Conservation (phyloP, 2,797 vertebrate species). For the Epinephelus coioides region DNA sequence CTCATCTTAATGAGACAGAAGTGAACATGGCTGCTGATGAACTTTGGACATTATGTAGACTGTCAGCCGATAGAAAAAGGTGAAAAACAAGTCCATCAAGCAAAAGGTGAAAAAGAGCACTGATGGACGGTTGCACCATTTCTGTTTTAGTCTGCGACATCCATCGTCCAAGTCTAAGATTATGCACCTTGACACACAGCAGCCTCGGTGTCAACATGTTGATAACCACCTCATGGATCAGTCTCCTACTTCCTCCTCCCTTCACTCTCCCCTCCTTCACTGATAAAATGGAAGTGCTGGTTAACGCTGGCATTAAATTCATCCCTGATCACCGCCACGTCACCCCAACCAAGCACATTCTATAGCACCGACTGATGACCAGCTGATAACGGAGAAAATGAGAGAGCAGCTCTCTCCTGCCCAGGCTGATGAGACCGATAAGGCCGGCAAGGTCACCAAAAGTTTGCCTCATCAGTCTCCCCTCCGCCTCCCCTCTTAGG, state of each 20-base stretch:
- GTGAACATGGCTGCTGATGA: neutral
- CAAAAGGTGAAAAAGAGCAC: neutral
- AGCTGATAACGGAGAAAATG: neutral
- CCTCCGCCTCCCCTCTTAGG: neutral
- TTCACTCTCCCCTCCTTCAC: neutral
- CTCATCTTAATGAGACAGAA: neutral
- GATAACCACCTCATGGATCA: slow-evolving; percentile 21
- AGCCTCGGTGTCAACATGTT: slow-evolving; percentile 8
- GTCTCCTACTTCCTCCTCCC: neutral
- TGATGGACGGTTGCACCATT: neutral
- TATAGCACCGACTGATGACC: slow-evolving; percentile 6
- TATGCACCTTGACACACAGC: neutral
- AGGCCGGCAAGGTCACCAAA: slow-evolving; percentile 10
- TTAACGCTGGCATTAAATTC: slow-evolving; percentile 18
- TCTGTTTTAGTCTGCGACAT: neutral
- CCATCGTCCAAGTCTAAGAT: neutral
- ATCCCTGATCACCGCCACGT: neutral
- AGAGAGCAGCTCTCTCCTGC: slow-evolving; percentile 1
- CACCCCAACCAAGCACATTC: slow-evolving; percentile 12
- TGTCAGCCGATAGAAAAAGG: neutral
- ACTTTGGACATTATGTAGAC: neutral
- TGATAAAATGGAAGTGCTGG: slow-evolving; percentile 12
- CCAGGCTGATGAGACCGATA: neutral
- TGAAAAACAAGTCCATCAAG: too few relatives aligned
- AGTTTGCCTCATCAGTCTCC: slow-evolving; percentile 6